Evolutionary conservation across 2,797 vertebrate species (phyloP).

Genomic region (Halcyon chelicuti): DNA sequence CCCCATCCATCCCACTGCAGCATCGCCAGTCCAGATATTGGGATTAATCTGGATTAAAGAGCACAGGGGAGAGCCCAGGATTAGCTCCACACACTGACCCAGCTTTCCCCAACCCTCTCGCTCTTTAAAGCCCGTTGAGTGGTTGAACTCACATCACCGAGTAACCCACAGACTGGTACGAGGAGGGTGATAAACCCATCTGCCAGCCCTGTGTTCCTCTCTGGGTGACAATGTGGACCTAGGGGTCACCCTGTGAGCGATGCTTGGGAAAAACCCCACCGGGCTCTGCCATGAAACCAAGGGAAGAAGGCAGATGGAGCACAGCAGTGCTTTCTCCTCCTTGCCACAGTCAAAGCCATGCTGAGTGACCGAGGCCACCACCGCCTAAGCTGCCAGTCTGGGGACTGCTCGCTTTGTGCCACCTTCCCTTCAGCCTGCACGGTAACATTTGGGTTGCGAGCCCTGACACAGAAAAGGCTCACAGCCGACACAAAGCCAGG

Average conservation of each 20-base stretch:
- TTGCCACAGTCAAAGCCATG: not conserved
- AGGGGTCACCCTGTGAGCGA: accelerated
- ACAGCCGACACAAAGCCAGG: accelerated
- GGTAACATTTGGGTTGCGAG: accelerated
- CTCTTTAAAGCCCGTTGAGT: accelerated
- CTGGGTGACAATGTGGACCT: accelerated
- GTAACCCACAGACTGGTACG: accelerated
- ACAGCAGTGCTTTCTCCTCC: not conserved
- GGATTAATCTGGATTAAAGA: not conserved
- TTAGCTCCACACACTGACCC: not conserved
- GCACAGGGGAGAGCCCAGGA: not conserved
- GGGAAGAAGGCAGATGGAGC: not conserved
- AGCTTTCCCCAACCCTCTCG: not conserved
- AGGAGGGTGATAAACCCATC: not conserved
- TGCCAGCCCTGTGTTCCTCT: accelerated
- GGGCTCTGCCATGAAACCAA: not conserved
- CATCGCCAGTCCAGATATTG: accelerated
- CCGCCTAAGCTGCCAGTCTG: accelerated
- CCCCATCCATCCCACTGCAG: not conserved
- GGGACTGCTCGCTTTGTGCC: not conserved
- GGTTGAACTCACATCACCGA: not conserved
- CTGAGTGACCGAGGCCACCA: not conserved
- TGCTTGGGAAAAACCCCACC: not conserved
- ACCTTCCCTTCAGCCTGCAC: not conserved
- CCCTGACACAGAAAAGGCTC: accelerated